phyloP scores from a whole-genome alignment of 2,113 vertebrate species.

The Phylloscopus trochiloides region DNA sequence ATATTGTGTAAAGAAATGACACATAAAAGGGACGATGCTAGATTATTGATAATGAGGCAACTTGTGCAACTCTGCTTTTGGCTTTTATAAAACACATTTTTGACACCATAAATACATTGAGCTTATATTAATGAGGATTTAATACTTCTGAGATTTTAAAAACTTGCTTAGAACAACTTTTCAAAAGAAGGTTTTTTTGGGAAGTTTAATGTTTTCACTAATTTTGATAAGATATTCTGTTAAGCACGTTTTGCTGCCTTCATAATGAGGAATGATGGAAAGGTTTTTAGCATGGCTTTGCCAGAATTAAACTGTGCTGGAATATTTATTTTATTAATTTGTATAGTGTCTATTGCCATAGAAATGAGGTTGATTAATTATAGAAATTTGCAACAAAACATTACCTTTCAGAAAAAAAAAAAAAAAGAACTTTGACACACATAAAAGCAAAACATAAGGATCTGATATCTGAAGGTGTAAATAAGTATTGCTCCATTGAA shows the following conservation, averaged over 20 bases:
- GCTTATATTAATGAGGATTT: conserved; percentile 79
- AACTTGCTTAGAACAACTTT: conserved; percentile 69
- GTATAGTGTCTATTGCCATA: neutral
- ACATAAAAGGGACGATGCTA: conserved; percentile 88
- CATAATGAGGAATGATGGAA: conserved; percentile 29
- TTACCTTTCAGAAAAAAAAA: neutral
- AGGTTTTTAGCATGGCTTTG: conserved; percentile 16
- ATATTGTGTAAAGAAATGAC: conserved; percentile 87
- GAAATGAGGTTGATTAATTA: conserved; percentile 9
- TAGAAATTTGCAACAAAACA: conserved; percentile 18
- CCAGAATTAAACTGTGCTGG: conserved; percentile 8
- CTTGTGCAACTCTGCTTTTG: conserved; percentile 79
- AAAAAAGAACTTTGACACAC: neutral
- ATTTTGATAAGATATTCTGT: conserved; percentile 66
- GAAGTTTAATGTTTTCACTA: conserved; percentile 60
- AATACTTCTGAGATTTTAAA: conserved; percentile 72
- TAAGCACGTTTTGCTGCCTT: conserved; percentile 60
- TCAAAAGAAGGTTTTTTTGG: conserved; percentile 55
- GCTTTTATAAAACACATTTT: conserved; percentile 78
- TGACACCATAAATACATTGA: conserved; percentile 77
- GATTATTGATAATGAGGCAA: conserved; percentile 88
- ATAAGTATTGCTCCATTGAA: neutral
- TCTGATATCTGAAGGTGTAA: conserved; percentile 47
- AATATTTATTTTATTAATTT: conserved; percentile 38
- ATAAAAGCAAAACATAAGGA: conserved; percentile 3